Percentiles rank a stretch among this genome's conserved stretches.
Evolutionary conservation across 2,888 invertebrate species (phyloP).

Genomic region (Lottia scabra): DNA sequence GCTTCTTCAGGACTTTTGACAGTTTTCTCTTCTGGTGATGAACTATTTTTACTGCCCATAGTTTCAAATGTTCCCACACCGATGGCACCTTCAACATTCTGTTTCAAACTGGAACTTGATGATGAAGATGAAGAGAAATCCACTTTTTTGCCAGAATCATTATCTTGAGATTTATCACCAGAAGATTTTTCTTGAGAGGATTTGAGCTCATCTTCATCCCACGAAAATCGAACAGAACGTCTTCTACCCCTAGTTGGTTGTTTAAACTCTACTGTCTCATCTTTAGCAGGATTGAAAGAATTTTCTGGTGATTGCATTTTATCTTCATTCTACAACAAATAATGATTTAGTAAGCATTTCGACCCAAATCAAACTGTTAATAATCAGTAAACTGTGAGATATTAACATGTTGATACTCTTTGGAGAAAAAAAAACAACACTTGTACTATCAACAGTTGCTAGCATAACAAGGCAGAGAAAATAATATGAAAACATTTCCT

Average conservation of each 20-base stretch:
- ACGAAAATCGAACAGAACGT: not conserved
- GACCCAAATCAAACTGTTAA: too few relatives aligned
- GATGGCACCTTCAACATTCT: slow-evolving; percentile 13
- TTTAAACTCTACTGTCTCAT: not conserved
- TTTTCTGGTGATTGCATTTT: too few relatives aligned
- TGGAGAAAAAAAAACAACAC: too few relatives aligned
- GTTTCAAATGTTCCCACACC: slow-evolving; percentile 18
- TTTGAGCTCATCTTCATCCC: not conserved
- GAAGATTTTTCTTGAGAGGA: not conserved
- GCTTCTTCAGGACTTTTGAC: not conserved
- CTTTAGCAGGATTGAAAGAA: too few relatives aligned
- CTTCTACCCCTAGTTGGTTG: not conserved
- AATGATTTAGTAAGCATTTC: too few relatives aligned
- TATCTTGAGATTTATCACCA: not conserved
- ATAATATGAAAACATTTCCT: too few relatives aligned
- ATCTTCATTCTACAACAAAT: too few relatives aligned
- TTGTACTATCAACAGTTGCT: too few relatives aligned
- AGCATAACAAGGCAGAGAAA: too few relatives aligned
- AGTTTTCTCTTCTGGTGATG: slow-evolving; percentile 2
- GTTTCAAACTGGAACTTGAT: slow-evolving; percentile 11
- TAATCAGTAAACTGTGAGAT: too few relatives aligned
- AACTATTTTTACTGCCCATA: slow-evolving; percentile 15
- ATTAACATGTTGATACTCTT: too few relatives aligned
- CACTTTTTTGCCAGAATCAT: not conserved
- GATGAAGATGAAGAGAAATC: not conserved